Evolutionary conservation across 2,888 invertebrate species (phyloP).

Genomic region (Stratiomys singularior): DNA sequence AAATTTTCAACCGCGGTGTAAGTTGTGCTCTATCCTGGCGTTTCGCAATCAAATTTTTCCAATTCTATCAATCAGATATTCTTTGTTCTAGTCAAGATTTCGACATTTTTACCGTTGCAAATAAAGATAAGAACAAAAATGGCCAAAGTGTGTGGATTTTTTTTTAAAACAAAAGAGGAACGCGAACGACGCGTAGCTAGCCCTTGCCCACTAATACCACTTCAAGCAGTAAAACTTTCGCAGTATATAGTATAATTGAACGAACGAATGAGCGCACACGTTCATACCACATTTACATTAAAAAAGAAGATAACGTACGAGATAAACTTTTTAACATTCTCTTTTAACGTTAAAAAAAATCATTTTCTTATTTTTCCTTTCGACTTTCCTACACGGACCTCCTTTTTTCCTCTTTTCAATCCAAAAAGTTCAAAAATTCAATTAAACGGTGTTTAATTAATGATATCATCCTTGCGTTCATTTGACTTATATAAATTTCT

Average conservation of each 20-base stretch:
- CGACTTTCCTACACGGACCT: not conserved
- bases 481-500: constrained; percentile 2
- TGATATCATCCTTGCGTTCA: not conserved
- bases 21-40: constrained; percentile 3
- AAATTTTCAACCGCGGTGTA: constrained; percentile 28
- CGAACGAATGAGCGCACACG: constrained; percentile 47
- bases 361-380: constrained; percentile 7
- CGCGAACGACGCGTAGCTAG: constrained; percentile 54
- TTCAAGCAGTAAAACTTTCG: constrained; percentile 47
- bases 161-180: constrained; percentile 56
- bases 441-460: not conserved
- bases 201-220: constrained; percentile 60
- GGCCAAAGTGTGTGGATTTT: constrained; percentile 19
- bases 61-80: not conserved
- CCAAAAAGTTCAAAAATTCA: not conserved
- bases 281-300: constrained; percentile 48
- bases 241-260: constrained; percentile 47
- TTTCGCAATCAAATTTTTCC: constrained; percentile 9
- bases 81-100: constrained; percentile 48
- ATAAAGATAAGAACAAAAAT: constrained; percentile 10
- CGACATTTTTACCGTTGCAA: constrained; percentile 50
- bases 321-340: constrained; percentile 52
- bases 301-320: constrained; percentile 50
- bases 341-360: constrained; percentile 34
- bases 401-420: constrained; percentile 1